Conservation (phyloP, 2,888 invertebrate genomes). For the Cheilosia scutellata region DNA sequence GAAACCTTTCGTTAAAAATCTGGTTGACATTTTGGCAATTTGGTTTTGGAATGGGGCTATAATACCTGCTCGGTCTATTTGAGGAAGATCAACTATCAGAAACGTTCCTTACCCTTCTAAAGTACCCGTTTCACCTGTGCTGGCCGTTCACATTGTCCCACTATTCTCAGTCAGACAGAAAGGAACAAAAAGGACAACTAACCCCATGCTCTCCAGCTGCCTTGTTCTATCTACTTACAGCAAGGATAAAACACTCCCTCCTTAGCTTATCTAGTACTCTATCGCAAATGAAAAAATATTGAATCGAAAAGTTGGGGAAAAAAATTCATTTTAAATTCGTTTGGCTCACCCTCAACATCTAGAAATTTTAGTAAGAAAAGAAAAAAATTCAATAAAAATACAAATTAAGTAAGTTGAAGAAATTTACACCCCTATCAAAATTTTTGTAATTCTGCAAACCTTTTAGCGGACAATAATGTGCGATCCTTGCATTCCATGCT, state of each 20-base stretch:
- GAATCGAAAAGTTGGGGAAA: background rate
- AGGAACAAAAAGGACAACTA: no score
- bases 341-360: constrained; percentile 21
- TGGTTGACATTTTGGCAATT: no score
- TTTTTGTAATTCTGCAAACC: background rate
- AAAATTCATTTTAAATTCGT: constrained; percentile 25
- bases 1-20: no score
- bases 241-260: background rate
- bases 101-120: no score
- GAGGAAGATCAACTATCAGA: no score
- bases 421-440: background rate
- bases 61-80: no score
- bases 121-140: no score
- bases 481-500: constrained; percentile 70
- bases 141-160: no score
- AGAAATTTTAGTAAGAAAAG: constrained; percentile 47
- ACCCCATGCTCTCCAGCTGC: no score
- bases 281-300: background rate
- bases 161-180: no score
- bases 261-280: constrained; percentile 13
- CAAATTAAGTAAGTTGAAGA: constrained; percentile 17
- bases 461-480: constrained; percentile 33
- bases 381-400: constrained; percentile 19
- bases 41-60: no score
- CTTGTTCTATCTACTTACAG: no score